phyloP scores from a whole-genome alignment of 2,888 invertebrate species.

The Eudasyphora cyanicolor region DNA sequence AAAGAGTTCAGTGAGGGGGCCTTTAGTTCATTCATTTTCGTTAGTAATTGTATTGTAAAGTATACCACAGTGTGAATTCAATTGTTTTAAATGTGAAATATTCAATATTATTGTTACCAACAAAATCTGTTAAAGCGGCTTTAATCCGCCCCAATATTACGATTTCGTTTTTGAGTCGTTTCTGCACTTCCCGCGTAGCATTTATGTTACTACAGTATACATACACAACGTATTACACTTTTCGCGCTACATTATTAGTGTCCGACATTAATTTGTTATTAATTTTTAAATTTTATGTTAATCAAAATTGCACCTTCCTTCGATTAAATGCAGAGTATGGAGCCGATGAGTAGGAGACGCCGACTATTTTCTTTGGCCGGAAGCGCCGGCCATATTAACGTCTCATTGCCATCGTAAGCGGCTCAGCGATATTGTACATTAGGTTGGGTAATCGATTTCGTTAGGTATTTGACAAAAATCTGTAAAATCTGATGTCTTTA shows the following conservation, averaged over 20 bases:
- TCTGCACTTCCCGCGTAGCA: slow-evolving; percentile 9
- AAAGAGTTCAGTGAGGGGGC: slow-evolving; percentile 82
- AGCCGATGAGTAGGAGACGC: too few relatives aligned
- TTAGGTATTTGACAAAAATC: too few relatives aligned
- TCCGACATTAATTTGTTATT: neutral
- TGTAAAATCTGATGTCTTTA: too few relatives aligned
- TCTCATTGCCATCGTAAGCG: too few relatives aligned
- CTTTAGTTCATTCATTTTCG: slow-evolving; percentile 77
- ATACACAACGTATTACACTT: slow-evolving; percentile 11
- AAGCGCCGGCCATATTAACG: too few relatives aligned
- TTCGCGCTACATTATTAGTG: neutral
- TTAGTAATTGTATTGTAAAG: neutral
- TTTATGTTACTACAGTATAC: neutral
- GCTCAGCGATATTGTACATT: too few relatives aligned
- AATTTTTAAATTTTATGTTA: too few relatives aligned
- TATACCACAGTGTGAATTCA: neutral
- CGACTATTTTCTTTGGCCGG: too few relatives aligned
- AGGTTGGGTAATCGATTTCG: too few relatives aligned
- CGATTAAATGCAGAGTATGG: too few relatives aligned
- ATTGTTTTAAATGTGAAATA: neutral
- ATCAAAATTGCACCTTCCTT: too few relatives aligned
- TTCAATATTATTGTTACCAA: slow-evolving; percentile 1
- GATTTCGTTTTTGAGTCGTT: neutral
- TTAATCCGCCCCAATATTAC: slow-evolving; percentile 53
- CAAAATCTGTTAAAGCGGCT: slow-evolving; percentile 25